Percentiles rank a stretch among this genome's conserved stretches.
These are phyloP conservation scores for Himalopsyche phryganea DNA, from an alignment of 1,140 invertebrate species.

Conservation along the genomic window DNA sequence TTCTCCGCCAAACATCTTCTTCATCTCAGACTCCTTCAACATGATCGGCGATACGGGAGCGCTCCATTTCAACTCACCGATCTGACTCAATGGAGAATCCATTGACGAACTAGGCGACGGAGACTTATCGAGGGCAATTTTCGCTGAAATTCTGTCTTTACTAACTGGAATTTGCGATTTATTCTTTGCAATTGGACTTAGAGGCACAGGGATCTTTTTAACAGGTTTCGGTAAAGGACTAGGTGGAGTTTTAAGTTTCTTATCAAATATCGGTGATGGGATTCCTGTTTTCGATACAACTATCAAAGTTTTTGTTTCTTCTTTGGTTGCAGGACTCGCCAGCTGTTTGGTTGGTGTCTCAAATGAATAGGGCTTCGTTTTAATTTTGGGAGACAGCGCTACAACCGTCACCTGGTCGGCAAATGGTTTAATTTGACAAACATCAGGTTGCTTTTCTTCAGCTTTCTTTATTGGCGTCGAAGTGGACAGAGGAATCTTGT, in stretches of 20 bases:
- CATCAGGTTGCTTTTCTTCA: constrained; percentile 23
- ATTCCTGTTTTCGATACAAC: constrained; percentile 13
- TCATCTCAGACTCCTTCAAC: constrained; percentile 24
- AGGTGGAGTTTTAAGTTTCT: constrained; percentile 22
- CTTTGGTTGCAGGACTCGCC: constrained; percentile 3
- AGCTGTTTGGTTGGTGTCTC: constrained; percentile 5
- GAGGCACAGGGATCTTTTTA: constrained; percentile 26
- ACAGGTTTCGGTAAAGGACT: constrained; percentile 26
- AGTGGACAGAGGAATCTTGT: constrained; percentile 41
- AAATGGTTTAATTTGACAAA: constrained; percentile 16
- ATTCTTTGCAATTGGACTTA: constrained; percentile 21
- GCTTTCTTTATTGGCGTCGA: constrained; percentile 44
- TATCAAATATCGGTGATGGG: constrained; percentile 29
- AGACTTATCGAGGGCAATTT: constrained; percentile 20
- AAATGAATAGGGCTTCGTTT: constrained; percentile 15
- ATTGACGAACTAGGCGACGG: constrained; percentile 22
- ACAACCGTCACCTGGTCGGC: constrained; percentile 42
- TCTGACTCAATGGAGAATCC: constrained; percentile 25
- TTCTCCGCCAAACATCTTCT: constrained; percentile 40
- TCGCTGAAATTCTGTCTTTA: constrained; percentile 29
- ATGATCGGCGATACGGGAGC: constrained; percentile 25
- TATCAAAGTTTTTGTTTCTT: constrained; percentile 9
- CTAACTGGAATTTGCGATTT: constrained; percentile 34
- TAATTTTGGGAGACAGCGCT: constrained; percentile 44
- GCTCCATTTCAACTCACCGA: constrained; percentile 14